phyloP scores from a whole-genome alignment of 2,113 vertebrate genomes.

The Dromiciops gliroides region DNA sequence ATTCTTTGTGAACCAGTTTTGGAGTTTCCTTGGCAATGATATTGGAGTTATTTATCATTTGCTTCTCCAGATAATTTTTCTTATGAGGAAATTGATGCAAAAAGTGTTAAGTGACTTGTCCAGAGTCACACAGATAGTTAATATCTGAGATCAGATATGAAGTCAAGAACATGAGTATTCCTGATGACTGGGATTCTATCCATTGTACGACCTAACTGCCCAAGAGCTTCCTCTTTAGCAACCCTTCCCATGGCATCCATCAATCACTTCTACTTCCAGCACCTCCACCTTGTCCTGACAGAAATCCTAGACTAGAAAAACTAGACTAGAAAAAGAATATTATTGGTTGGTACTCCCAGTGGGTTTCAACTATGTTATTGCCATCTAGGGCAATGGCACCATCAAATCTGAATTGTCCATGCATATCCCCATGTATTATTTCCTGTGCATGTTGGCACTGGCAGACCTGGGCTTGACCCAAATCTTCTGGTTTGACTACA shows the following conservation, averaged over 20 bases:
- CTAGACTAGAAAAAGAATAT: slow-evolving; percentile 66
- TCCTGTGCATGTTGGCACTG: slow-evolving; percentile 70
- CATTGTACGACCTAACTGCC: too few species aligned
- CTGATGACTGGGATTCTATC: too few species aligned
- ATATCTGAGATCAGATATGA: too few species aligned
- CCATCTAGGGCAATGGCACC: slow-evolving; percentile 66
- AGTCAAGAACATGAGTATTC: too few species aligned
- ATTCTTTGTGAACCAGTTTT: too few species aligned
- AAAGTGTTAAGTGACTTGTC: too few species aligned
- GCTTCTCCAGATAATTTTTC: too few species aligned
- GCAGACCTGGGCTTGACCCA: slow-evolving; percentile 65
- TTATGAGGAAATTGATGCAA: too few species aligned
- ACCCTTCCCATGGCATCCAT: slow-evolving; percentile 45
- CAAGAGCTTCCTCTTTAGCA: too few species aligned
- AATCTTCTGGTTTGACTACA: slow-evolving; percentile 73
- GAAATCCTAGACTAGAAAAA: slow-evolving; percentile 70
- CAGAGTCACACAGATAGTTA: too few species aligned
- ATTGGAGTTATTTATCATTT: too few species aligned
- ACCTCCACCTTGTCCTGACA: slow-evolving; percentile 67
- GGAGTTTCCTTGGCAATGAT: too few species aligned
- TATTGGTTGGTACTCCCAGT: slow-evolving; percentile 66
- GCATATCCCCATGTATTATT: slow-evolving; percentile 70
- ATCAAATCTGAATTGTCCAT: slow-evolving; percentile 64
- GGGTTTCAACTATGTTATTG: slow-evolving; percentile 56
- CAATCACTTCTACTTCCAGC: slow-evolving; percentile 63